phyloP scores from a whole-genome alignment of 2,888 invertebrate genomes.

The Charanyca ferruginea region DNA sequence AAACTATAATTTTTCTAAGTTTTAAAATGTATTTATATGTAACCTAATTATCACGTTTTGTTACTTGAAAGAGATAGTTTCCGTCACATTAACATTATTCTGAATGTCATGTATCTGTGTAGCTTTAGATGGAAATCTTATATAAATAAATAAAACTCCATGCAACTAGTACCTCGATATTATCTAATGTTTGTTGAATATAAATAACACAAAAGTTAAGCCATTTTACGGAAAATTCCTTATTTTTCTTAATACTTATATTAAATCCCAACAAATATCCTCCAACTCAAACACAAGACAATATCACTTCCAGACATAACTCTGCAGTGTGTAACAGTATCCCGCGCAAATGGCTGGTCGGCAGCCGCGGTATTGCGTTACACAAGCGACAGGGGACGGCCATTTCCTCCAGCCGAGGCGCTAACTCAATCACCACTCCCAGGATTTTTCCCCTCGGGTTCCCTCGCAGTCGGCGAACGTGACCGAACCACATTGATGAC shows the following conservation, averaged over 20 bases:
- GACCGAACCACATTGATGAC: constrained; percentile 72
- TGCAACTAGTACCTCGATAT: too few relatives aligned
- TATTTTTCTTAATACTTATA: too few relatives aligned
- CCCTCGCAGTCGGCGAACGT: constrained; percentile 66
- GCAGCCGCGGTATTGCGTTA: constrained; percentile 81
- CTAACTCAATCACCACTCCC: constrained; percentile 85
- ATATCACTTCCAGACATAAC: constrained; percentile 49
- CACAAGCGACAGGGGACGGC: constrained; percentile 82
- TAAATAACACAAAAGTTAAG: too few relatives aligned
- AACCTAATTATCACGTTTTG: background rate
- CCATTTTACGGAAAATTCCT: too few relatives aligned
- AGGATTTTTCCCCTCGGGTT: constrained; percentile 79
- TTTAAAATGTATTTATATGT: too few relatives aligned
- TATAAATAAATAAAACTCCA: too few relatives aligned
- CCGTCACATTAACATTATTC: too few relatives aligned
- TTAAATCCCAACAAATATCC: background rate
- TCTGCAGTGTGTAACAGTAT: constrained; percentile 76
- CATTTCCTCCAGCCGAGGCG: constrained; percentile 77
- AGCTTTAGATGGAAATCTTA: too few relatives aligned
- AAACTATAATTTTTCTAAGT: too few relatives aligned
- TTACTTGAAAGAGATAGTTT: background rate
- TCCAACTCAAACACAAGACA: background rate
- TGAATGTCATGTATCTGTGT: too few relatives aligned
- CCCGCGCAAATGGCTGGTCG: constrained; percentile 79
- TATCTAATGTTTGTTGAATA: too few relatives aligned